These are phyloP conservation scores for Aviceda subcristata DNA, from an alignment of 2,113 vertebrate species.

Conservation along the genomic window DNA sequence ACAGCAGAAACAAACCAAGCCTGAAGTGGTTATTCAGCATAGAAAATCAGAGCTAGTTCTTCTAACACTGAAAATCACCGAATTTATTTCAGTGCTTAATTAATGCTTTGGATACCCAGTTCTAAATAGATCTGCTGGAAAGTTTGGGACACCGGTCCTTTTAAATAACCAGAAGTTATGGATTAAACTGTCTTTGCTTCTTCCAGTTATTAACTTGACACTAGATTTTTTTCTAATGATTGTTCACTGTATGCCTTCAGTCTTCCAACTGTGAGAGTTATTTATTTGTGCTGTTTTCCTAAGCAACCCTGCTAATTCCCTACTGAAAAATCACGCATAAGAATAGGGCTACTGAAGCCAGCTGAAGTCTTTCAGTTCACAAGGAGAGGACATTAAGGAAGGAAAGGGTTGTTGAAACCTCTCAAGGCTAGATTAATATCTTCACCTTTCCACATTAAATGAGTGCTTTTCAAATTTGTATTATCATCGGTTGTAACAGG, in stretches of 20 bases:
- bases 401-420: constrained; percentile 25
- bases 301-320: neutral
- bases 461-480: neutral
- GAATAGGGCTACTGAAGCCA: neutral
- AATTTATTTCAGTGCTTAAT: neutral
- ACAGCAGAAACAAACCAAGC: constrained; percentile 16
- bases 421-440: neutral
- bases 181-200: neutral
- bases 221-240: neutral
- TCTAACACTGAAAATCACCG: neutral
- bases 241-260: neutral
- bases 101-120: neutral
- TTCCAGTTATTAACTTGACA: neutral
- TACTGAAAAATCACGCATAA: neutral
- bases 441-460: neutral
- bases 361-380: neutral
- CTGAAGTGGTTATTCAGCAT: neutral
- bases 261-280: constrained; percentile 25
- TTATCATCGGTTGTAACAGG: neutral
- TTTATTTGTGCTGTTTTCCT: constrained; percentile 16
- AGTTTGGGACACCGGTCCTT: neutral
- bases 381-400: neutral
- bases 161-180: neutral
- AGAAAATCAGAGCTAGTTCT: neutral
- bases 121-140: neutral